These are phyloP conservation scores for Diplosoma virens DNA, from an alignment of 23 tunicate genomes.

Conservation along the genomic window DNA sequence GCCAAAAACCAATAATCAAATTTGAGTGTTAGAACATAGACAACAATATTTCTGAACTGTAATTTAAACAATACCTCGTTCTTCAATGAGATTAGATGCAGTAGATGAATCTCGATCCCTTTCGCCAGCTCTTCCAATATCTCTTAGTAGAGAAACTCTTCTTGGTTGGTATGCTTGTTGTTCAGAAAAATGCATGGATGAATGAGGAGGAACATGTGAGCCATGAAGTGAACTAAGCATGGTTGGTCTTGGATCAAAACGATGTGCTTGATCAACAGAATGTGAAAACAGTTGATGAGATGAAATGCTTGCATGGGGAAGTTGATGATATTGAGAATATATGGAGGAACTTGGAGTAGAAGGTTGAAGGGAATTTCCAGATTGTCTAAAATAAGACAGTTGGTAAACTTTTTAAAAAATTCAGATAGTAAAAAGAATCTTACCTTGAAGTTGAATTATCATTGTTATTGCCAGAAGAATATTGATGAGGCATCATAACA, in stretches of 20 bases:
- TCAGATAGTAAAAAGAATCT: no score
- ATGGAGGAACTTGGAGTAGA: background rate
- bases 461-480: background rate
- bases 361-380: no score
- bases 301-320: background rate
- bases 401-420: no score
- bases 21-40: no score
- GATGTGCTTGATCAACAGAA: background rate
- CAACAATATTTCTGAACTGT: background rate
- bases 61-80: no score
- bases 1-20: background rate
- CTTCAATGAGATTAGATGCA: background rate
- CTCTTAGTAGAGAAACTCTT: conserved; percentile 72
- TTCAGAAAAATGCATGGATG: conserved; percentile 3
- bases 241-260: conserved; percentile 27
- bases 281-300: conserved; percentile 5
- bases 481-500: conserved; percentile 5
- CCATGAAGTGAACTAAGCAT: conserved; percentile 14
- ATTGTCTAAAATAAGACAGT: no score
- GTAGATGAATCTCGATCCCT: conserved; percentile 60
- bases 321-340: background rate
- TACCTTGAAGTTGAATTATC: conserved; percentile 10
- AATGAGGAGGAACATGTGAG: background rate
- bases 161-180: background rate
- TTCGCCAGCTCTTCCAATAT: conserved; percentile 86